Evolutionary conservation across 2,797 vertebrate species (phyloP).

Genomic region (Yasuhikotakia modesta): DNA sequence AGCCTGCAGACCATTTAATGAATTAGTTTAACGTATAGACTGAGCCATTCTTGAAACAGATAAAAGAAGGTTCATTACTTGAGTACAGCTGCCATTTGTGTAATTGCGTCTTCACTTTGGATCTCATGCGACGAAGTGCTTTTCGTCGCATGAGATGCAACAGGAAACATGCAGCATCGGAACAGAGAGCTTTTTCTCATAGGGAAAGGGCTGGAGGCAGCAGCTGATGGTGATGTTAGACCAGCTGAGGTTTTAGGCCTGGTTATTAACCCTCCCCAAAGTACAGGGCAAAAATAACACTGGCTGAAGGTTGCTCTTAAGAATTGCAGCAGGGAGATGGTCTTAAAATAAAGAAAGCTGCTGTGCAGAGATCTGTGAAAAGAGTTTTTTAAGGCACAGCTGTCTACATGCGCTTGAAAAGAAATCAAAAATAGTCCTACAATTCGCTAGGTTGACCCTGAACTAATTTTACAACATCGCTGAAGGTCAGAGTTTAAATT

Average conservation of each 20-base stretch:
- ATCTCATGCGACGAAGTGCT: neutral
- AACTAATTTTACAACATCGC: conserved; percentile 10
- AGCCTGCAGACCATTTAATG: conserved; percentile 35
- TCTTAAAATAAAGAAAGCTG: conserved; percentile 21
- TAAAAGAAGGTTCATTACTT: conserved; percentile 14
- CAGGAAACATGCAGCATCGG: neutral
- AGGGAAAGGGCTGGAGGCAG: neutral
- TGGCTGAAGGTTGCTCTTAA: neutral
- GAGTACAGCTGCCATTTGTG: conserved; percentile 22
- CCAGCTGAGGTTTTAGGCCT: neutral
- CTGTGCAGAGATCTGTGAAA: neutral
- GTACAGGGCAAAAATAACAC: conserved; percentile 1
- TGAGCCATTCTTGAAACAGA: conserved; percentile 14
- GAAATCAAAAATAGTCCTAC: neutral
- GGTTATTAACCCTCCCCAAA: neutral
- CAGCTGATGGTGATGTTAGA: neutral
- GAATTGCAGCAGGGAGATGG: neutral
- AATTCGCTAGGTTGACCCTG: neutral
- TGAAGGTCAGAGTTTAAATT: conserved; percentile 1
- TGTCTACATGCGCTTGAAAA: neutral
- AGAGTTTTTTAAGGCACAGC: neutral
- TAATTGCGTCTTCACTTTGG: conserved; percentile 28
- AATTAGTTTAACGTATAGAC: conserved; percentile 33
- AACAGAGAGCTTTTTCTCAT: neutral
- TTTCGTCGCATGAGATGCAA: conserved; percentile 24